phyloP scores from a whole-genome alignment of 2,888 invertebrate species.

The Eulithis testata region DNA sequence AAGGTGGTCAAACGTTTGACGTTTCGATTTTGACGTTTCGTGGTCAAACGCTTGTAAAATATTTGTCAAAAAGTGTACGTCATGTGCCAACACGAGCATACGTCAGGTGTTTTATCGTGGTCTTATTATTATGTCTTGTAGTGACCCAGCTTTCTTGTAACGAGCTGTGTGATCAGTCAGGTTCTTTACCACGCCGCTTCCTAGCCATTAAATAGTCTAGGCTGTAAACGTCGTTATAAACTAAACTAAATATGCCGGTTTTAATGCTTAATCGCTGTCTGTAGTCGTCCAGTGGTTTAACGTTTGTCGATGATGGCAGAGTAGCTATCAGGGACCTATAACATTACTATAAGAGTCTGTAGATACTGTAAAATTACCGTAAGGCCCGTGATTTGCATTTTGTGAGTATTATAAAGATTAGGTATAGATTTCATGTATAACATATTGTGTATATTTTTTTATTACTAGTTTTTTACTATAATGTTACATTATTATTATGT shows the following conservation, averaged over 20 bases:
- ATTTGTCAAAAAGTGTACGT: no score
- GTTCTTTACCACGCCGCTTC: conserved; percentile 74
- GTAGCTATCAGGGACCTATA: conserved; percentile 5
- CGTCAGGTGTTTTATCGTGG: no score
- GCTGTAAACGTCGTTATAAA: conserved; percentile 79
- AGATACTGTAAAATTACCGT: conserved; percentile 1
- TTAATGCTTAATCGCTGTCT: conserved; percentile 69
- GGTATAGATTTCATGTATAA: no score
- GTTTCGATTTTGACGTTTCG: no score
- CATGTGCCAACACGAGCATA: no score
- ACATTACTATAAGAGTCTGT: conserved; percentile 3
- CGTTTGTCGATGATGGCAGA: conserved; percentile 19
- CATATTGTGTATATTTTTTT: no score
- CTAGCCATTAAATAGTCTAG: conserved; percentile 75
- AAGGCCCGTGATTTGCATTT: conserved; percentile 23
- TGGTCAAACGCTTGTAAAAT: no score
- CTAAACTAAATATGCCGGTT: conserved; percentile 71
- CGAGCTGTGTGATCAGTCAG: conserved; percentile 34
- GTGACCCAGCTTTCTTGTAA: neutral
- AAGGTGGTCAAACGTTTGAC: no score
- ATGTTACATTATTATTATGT: no score
- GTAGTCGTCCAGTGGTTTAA: conserved; percentile 47
- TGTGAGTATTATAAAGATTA: neutral
- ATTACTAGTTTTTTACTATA: no score
- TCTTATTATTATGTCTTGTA: neutral